phyloP scores from a whole-genome alignment of 2,888 invertebrate genomes.

The Amphipoea oculea region DNA sequence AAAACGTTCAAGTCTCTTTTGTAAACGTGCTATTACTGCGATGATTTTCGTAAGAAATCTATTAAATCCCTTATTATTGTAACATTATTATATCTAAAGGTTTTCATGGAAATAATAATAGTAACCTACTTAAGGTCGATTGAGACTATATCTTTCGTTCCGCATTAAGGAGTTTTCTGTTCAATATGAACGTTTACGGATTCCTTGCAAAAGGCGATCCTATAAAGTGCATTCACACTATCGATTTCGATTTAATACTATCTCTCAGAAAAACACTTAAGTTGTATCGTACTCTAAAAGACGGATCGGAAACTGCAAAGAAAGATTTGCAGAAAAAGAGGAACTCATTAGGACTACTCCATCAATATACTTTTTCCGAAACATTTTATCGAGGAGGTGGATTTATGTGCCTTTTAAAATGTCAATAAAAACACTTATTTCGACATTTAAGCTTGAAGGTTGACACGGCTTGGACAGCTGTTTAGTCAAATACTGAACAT shows the following conservation, averaged over 20 bases:
- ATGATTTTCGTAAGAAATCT: conserved; percentile 35
- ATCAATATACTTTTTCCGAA: conserved; percentile 5
- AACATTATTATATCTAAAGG: conserved; percentile 2
- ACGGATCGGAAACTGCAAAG: neutral
- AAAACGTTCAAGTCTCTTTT: conserved; percentile 14
- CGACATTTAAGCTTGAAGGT: conserved; percentile 18
- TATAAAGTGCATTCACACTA: neutral
- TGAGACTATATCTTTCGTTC: conserved; percentile 5
- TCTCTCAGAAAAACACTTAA: neutral
- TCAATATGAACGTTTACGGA: neutral
- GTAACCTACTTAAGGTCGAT: neutral
- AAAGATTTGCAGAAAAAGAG: neutral
- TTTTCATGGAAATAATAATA: conserved; percentile 13
- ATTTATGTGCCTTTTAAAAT: conserved; percentile 14
- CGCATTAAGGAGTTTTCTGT: neutral
- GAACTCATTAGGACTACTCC: neutral
- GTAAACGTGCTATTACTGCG: conserved; percentile 19
- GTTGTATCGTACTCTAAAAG: conserved; percentile 9
- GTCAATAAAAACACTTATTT: conserved; percentile 31
- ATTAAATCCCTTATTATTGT: conserved; percentile 2
- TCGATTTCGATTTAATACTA: conserved; percentile 1
- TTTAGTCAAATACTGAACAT: conserved; percentile 52
- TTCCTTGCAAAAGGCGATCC: neutral
- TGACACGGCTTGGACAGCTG: conserved; percentile 31
- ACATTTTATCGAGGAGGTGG: neutral